Conservation (phyloP, 2,113 vertebrate genomes). For the Parus major region DNA sequence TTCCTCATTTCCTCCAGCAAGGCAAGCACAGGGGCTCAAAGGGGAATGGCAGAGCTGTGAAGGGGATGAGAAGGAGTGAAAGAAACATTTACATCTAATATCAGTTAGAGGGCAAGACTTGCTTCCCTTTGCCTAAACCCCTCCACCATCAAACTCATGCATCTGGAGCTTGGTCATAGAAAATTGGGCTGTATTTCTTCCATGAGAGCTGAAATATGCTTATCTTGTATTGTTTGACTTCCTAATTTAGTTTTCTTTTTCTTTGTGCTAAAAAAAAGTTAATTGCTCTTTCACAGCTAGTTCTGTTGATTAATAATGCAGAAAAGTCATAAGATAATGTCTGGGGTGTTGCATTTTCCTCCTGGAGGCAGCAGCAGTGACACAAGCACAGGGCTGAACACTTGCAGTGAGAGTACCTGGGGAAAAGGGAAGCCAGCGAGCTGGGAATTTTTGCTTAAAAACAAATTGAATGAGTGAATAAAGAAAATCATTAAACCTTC, state of each 20-base stretch:
- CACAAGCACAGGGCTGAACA: background rate
- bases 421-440: background rate
- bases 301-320: background rate
- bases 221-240: background rate
- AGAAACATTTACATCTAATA: background rate
- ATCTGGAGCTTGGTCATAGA: background rate
- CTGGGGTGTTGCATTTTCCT: background rate
- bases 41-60: background rate
- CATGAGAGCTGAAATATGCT: background rate
- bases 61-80: background rate
- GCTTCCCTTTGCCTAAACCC: background rate
- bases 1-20: background rate
- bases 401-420: background rate
- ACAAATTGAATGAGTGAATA: slow-evolving; percentile 8
- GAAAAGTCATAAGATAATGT: background rate
- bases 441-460: slow-evolving; percentile 22
- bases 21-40: background rate
- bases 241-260: background rate
- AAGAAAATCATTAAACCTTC: slow-evolving; percentile 16
- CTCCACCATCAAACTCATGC: background rate
- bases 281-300: background rate
- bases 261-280: background rate
- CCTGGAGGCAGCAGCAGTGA: background rate
- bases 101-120: background rate
- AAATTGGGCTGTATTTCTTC: background rate